Base-by-base conservation (phyloP, 2,113 vertebrate genomes). In the Alethe diademata region DNA sequence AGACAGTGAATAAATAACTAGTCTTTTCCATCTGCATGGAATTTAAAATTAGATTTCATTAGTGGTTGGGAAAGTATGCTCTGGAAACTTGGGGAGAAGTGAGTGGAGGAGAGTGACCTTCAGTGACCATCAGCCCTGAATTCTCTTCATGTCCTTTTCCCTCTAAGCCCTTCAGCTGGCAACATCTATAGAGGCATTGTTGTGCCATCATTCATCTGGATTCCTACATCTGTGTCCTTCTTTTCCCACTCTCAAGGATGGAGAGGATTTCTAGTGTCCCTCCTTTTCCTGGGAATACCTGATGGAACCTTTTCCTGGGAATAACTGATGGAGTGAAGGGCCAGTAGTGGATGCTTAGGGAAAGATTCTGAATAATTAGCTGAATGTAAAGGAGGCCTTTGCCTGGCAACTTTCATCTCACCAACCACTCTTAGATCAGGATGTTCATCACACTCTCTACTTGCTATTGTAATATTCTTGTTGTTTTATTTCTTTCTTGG, bases 41-140 rank as follows among this genome's bases (percentile, higher is more conserved):
- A 93, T 82, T 90, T 91, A 65, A 94, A 90, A 90, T 65, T 64
- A 72, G 61, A 47, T 90, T 91, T 87, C 57, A 54, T 84, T 79
- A 85, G 35, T 2, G 2, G 28, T 42, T 91, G 29, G 62, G 36
- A 89, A 95, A 95, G 19, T 64, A 72, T 85, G 48, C 4, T 45
- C n/a, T 64, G 40, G 51, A 72, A 93, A 38, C 33, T 3, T 78
- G 19, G 45, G 50, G 35, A 83, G 62, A 74, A 84, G 35, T 51
- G 25, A 84, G 22, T 8, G 28, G 42, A 86, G 79, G 69, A 64
- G 48, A 85, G 40, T 95, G 71, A 92, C 90, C 36, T 82, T 40
- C 57, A 65, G 67, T 82, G 90, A 88, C 78, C 78, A 73, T 57
- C 48, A 88, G 31, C 12, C 28, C 40, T 75, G 11, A 24, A 38